Base-by-base conservation (phyloP, 2,888 invertebrate species). In the Gerris lacustris region DNA sequence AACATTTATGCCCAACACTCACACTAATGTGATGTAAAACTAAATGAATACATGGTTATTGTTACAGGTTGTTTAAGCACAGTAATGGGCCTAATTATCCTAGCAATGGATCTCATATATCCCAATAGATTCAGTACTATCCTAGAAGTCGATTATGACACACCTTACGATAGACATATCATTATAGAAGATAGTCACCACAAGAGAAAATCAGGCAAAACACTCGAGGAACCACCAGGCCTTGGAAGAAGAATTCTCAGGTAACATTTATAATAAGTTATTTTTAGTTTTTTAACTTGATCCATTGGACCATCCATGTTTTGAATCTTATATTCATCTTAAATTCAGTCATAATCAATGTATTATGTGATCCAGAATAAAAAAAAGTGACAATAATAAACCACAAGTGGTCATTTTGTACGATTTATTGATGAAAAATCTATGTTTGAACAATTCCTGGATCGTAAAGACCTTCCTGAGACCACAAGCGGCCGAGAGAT, bases 81-180 rank as follows among this genome's bases (percentile, higher is more conserved):
- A 55, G 81, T 91, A 67, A 86, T 88, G 18, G 96, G 96, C 9
- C 82, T 90, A 18, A 82, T 92, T 69, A 91, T 96, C 75, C 89
- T 91, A 7, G 86, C 90, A 11, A 84, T 96, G 74, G 93, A 93
- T 81, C 84, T 94, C 78, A 86, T 94, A 75, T 93, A 90, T 83
- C 94, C 94, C 6, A 92, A 95, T 80, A 88, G 89, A 76, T 95
- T 96, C 82, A 93, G 94, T 66, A 95, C 94, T 0, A 82, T 84
- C 67, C 82, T 94, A 71, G 92, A 93, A 80, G 90, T 95, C 66
- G 94, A 96, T 82, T 95, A 93, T 80, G 95, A 94, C 80, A 95
- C 95, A 17, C 95, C 95, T 0, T 95, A 94, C 79, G 94, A 94
- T 80, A 84, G 94, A 67, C 94, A 94, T 80, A 92, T 94, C 73